A percentile compares a stretch with the other conserved stretches of the same genome.
Evolutionary conservation across 2,797 vertebrate species (phyloP).

Genomic region (Ctenopoma kingsleyae): DNA sequence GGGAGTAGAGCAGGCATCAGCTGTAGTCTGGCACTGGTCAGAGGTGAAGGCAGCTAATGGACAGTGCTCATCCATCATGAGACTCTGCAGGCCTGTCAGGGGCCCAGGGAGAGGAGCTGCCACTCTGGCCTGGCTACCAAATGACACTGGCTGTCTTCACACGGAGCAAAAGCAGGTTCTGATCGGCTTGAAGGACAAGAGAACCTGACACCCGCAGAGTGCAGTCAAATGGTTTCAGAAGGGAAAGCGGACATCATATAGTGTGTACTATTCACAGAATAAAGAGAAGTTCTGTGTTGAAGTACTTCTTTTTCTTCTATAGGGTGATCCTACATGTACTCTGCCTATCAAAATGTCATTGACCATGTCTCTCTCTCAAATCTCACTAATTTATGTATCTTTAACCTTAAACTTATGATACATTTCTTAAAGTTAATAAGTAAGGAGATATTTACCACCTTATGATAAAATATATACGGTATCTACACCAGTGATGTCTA

Average conservation of each 20-base stretch:
- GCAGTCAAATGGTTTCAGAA: slow-evolving; percentile 64
- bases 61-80: slow-evolving; percentile 89
- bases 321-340: background rate
- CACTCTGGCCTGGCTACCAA: slow-evolving; percentile 68
- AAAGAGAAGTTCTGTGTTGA: slow-evolving; percentile 8
- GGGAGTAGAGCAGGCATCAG: slow-evolving; percentile 84
- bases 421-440: background rate
- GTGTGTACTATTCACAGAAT: slow-evolving; percentile 9
- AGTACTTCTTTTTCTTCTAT: slow-evolving; percentile 6
- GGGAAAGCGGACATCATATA: slow-evolving; percentile 39
- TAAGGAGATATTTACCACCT: background rate
- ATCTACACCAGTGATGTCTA: background rate
- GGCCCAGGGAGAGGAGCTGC: slow-evolving; percentile 79
- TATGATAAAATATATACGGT: background rate
- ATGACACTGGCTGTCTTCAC: slow-evolving; percentile 75
- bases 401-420: background rate
- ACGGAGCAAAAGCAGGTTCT: slow-evolving; percentile 63
- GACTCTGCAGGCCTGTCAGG: slow-evolving; percentile 83
- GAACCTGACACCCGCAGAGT: slow-evolving; percentile 67
- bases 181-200: slow-evolving; percentile 77
- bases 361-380: background rate
- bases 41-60: slow-evolving; percentile 87
- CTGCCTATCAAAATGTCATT: background rate
- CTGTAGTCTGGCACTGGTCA: slow-evolving; percentile 85
- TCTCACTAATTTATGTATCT: background rate